Evolutionary conservation across 2,888 invertebrate genomes (phyloP), one percentile per base, ranked within the genome.

Genomic region (Lycophotia porphyrea): DNA sequence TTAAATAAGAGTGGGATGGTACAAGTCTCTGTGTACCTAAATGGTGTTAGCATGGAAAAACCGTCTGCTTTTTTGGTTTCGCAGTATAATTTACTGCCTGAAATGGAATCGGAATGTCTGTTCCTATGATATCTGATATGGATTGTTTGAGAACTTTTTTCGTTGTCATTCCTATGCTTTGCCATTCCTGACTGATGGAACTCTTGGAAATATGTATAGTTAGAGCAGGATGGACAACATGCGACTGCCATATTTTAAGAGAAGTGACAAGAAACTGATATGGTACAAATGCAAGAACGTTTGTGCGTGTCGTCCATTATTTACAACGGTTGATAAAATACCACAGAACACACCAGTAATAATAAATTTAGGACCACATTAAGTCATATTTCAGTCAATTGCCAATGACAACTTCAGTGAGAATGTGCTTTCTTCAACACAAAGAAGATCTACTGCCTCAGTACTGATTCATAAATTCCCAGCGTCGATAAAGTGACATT

Each of bases 1-100:
- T 94, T 90, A 92, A 93, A 93, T 93, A 92, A 88, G 89, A 90
- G 87, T 91, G 88, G 84, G 89, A 88, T 84, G 88, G 85, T 84
- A 83, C 85, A 81, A 66, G 85, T 80, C 76, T 78, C 74, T 80
- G 76, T 72, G 71, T 69, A 80, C 71, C 64, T 66, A 73, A 79
- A 86, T 76, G 66, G 70, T 74, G 68, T 74, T 52, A 44, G 79
- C 71, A 60, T 44, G 44, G 72, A 76, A 80, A 80, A 84, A 69
- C 74, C 36, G n/a, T 64, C 39, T 58, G 66, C 47, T 73, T 79
- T 86, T 76, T 78, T 27, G n/a, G 13, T 39, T 73, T 67, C 49
- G n/a, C 21, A 24, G 39, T 63, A 71, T 61, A 70, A 52, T 75
- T 63, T 44, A 70, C 55, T 58, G 34, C 61, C 63, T 39, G 52